A percentile compares a stretch with the other conserved stretches of the same genome.
Evolutionary conservation across 1,140 invertebrate species (phyloP).

Genomic region (Meteorus sp.): DNA sequence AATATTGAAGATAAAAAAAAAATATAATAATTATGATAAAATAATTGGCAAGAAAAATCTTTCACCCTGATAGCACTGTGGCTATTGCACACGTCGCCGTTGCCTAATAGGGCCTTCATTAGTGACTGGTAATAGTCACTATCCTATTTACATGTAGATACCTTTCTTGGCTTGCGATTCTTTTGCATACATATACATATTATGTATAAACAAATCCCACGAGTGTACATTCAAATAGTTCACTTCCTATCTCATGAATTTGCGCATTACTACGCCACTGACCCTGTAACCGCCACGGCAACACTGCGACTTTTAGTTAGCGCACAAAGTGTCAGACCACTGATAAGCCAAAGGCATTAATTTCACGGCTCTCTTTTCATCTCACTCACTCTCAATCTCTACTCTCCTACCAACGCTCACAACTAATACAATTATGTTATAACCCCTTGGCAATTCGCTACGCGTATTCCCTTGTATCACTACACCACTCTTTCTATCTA

Average conservation of each 20-base stretch:
- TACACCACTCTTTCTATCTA: too few relatives aligned
- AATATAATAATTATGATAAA: too few relatives aligned
- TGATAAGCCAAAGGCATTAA: conserved; percentile 58
- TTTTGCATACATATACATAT: not conserved
- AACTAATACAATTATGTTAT: conserved; percentile 58
- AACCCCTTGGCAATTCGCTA: conserved; percentile 51
- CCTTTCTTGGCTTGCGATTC: not conserved
- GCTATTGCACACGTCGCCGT: too few relatives aligned
- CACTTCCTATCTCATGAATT: not conserved
- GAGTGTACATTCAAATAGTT: not conserved
- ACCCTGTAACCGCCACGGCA: too few relatives aligned
- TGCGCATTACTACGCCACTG: conserved; percentile 9
- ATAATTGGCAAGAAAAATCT: conserved; percentile 9
- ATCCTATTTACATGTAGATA: not conserved
- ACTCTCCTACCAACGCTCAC: conserved; percentile 32
- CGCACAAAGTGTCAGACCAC: conserved; percentile 51
- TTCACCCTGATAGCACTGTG: not conserved
- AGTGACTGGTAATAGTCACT: conserved; percentile 15
- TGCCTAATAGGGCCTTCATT: conserved; percentile 49
- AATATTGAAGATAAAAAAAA: too few relatives aligned
- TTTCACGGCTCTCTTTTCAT: conserved; percentile 48
- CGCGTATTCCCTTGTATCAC: conserved; percentile 21
- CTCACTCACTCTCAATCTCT: too few relatives aligned
- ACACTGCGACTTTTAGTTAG: conserved; percentile 49
- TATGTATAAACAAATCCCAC: not conserved